These are phyloP conservation scores for Wasmannia auropunctata DNA, from an alignment of 1,140 invertebrate species.

Conservation along the genomic window DNA sequence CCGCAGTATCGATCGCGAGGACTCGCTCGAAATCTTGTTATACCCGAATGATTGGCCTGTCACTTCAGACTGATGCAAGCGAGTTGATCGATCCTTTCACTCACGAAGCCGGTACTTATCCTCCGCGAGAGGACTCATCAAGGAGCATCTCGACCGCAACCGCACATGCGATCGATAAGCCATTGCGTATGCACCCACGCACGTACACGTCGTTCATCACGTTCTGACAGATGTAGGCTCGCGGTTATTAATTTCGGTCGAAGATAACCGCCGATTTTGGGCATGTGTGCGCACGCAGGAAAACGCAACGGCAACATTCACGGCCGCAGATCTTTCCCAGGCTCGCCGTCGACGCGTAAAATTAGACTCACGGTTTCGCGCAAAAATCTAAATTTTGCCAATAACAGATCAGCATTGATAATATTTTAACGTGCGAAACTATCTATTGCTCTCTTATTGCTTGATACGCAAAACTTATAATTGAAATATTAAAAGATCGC, in stretches of 20 bases:
- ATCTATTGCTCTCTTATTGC: neutral
- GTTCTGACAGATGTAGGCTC: slow-evolving; percentile 46
- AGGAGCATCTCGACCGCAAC: slow-evolving; percentile 42
- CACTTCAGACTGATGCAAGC: slow-evolving; percentile 41
- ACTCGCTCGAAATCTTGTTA: neutral
- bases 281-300: neutral
- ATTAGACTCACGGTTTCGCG: neutral
- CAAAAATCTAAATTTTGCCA: neutral
- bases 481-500: neutral
- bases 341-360: no score
- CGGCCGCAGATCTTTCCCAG: neutral
- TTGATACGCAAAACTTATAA: neutral
- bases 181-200: slow-evolving; percentile 40
- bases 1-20: slow-evolving; percentile 14
- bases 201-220: slow-evolving; percentile 41
- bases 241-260: slow-evolving; percentile 46
- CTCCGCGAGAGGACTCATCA: slow-evolving; percentile 45
- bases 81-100: slow-evolving; percentile 13
- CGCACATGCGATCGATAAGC: slow-evolving; percentile 30
- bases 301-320: neutral
- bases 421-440: neutral
- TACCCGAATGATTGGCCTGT: slow-evolving; percentile 15
- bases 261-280: slow-evolving; percentile 5
- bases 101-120: neutral
- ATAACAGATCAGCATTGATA: neutral